Base-by-base conservation (phyloP, 2,797 vertebrate genomes). In the Paedocypris micromegethes region DNA sequence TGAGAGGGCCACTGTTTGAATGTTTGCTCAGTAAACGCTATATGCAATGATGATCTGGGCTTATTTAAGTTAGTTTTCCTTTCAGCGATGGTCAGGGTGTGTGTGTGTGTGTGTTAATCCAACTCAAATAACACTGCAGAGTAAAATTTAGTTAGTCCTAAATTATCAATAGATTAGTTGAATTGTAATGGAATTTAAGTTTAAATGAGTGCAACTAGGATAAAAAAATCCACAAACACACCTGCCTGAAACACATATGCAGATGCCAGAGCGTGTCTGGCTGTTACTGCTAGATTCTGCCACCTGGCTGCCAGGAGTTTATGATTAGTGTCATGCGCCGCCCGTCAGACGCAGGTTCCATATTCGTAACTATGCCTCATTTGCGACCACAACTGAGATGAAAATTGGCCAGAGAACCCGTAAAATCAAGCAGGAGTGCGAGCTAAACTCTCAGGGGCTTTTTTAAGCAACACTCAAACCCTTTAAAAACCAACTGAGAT, bases 11-110 rank as follows among this genome's bases (percentile, higher is more conserved):
- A 59, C 57, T 68, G 66, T 68, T 9, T 59, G 8, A 5, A 59
- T 68, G 66, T 68, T 68, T 46, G 37, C 45, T 59, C 56, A 46
- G 6, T 23, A 9, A 45, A 51, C 42, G 56, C 42, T 45, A 42
- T 37, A 58, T 48, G 53, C 49, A 39, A 9, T 48, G 57, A 3
- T 53, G 39, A 40, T 6, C 74, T 83, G 77, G 77, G 78, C 70
- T 73, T 69, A 79, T 76, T 78, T 83, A 77, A 67, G 81, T 75
- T 76, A 43, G 42, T 73, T 63, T 80, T 77, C 78, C 66, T 51
- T 4, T 47, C 73, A 74, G 70, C 73, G 59, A 41, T 49, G 61
- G 58, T 68, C 67, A 78, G 55, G 52, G 55, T 75, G 68, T 76
- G 53, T 58, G 66, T 70, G 69, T 66, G 59, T 77, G 78, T 81